phyloP scores from a whole-genome alignment of 2,797 vertebrate genomes.

The Phrynocephalus guinanensis region DNA sequence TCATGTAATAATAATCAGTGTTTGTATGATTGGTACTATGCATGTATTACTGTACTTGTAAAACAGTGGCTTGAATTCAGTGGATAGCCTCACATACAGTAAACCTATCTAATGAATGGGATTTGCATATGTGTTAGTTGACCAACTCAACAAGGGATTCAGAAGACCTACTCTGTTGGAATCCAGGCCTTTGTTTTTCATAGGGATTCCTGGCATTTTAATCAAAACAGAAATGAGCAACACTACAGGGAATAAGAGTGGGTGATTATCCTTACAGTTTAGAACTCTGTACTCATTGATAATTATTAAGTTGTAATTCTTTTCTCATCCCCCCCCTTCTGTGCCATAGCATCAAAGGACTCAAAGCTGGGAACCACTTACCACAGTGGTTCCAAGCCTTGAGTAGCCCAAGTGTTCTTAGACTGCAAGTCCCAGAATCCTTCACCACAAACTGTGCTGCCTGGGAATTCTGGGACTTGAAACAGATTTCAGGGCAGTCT shows the following conservation, averaged over 20 bases:
- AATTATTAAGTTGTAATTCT: background rate
- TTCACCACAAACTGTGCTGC: no score
- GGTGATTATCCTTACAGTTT: background rate
- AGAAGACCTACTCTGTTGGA: no score
- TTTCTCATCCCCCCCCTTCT: background rate
- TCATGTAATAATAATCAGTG: background rate
- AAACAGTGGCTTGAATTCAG: background rate
- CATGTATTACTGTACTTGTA: background rate
- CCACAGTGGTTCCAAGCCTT: no score
- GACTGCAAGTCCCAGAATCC: no score
- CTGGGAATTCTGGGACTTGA: background rate
- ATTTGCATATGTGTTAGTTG: no score
- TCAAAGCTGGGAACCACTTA: background rate
- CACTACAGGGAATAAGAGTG: background rate
- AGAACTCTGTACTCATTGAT: background rate
- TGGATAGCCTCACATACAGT: background rate
- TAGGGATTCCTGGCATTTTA: background rate
- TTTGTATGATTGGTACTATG: background rate
- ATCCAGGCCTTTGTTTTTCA: background rate
- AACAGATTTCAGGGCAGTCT: constrained; percentile 31
- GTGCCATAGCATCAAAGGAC: background rate
- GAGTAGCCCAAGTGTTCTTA: no score
- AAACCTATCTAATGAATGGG: no score
- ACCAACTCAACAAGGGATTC: no score
- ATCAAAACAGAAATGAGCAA: background rate